Base-by-base conservation (phyloP, 2,797 vertebrate species). In the Brachymystax lenok region DNA sequence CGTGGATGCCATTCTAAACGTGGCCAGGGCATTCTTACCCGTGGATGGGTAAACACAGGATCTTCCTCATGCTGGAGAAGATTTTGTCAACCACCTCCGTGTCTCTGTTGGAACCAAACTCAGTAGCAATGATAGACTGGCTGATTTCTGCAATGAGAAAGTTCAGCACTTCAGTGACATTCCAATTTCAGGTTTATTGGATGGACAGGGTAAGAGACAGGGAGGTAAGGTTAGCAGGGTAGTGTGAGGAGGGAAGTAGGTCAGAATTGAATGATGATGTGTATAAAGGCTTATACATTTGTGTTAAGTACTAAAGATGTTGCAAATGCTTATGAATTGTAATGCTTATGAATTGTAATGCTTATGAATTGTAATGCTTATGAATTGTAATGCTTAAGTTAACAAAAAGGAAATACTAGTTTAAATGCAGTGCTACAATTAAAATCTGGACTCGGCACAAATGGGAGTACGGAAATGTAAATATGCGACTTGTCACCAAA, bases 51-150 rank as follows among this genome's bases (percentile, higher is more conserved):
- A 99, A 94, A 86, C 94, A 94, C 73, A 99, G 94, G 69, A 99
- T 95, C 87, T 88, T 97, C 88, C 96, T 93, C 96, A 98, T 97
- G 79, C 97, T 98, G 82, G 95, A 95, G 85, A 99, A 97, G 83
- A 98, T 83, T 76, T 94, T 96, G 80, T 88, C 93, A 0, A 99
- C 88, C 66, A 92, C 88, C 12, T 96, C 95, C 10, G 93, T 90
- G 73, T 92, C 92, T 78, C 98, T 94, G 88, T 93, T 94, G 5
- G 95, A 96, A 52, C 98, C 98, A 75, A 98, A 88, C 83, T 99
- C 98, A 4, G 95, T 97, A 76, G 98, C 94, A 79, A 98, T 91
- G 35, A 99, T 95, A 51, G 97, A 96, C 86, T 97, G 97, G 16
- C 94, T 93, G 83, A 99, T 96, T 61, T 98, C 97, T 99, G 50